phyloP scores from a whole-genome alignment of 2,888 invertebrate species.

The Iselma pallidipennis region DNA sequence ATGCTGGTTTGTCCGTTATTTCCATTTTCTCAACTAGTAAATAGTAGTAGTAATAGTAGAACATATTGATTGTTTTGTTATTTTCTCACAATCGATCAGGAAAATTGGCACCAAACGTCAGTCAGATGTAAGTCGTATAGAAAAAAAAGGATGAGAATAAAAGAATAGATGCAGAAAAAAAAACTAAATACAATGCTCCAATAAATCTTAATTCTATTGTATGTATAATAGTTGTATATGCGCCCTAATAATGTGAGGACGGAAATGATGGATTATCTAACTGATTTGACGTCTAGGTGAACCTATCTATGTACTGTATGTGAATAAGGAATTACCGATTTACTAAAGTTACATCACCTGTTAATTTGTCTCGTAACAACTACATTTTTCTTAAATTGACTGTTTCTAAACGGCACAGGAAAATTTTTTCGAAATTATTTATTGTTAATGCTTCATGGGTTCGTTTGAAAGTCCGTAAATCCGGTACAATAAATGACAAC shows the following conservation, averaged over 20 bases:
- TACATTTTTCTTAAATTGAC: no score
- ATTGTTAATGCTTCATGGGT: no score
- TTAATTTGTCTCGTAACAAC: no score
- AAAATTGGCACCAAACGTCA: slow-evolving; percentile 46
- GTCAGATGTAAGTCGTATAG: slow-evolving; percentile 7
- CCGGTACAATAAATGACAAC: no score
- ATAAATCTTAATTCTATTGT: slow-evolving; percentile 51
- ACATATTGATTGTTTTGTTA: slow-evolving; percentile 22
- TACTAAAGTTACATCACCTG: no score
- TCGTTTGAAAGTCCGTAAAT: no score
- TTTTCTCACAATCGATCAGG: slow-evolving; percentile 52
- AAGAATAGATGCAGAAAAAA: slow-evolving; percentile 30
- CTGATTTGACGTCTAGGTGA: slow-evolving; percentile 18
- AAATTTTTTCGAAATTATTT: no score
- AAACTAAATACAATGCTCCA: slow-evolving; percentile 47
- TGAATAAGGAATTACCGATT: background rate
- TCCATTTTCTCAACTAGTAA: no score
- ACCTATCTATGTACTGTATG: background rate
- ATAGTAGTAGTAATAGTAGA: no score
- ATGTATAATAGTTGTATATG: slow-evolving; percentile 49
- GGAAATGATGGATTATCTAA: slow-evolving; percentile 49
- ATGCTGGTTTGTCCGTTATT: slow-evolving; percentile 7
- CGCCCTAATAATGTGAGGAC: slow-evolving; percentile 50
- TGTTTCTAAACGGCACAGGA: no score
- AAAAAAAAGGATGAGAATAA: background rate